phyloP scores from a whole-genome alignment of 2,113 vertebrate species.

The Heterotilapia buettikoferi region DNA sequence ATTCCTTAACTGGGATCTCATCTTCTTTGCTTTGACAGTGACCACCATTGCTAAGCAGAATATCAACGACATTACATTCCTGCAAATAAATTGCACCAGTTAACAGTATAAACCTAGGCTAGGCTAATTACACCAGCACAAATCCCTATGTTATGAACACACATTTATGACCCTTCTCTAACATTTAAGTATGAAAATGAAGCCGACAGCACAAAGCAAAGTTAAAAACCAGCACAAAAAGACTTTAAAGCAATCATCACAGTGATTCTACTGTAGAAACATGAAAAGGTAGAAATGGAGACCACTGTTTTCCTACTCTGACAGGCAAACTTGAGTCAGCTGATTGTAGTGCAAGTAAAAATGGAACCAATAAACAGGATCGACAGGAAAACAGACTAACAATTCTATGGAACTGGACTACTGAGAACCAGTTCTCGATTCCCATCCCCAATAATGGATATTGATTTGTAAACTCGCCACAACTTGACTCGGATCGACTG shows the following conservation, averaged over 20 bases:
- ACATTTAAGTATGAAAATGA: neutral
- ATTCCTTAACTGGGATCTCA: neutral
- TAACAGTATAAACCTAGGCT: neutral
- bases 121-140: neutral
- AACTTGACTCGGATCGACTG: neutral
- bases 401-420: neutral
- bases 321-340: neutral
- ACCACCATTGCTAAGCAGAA: neutral
- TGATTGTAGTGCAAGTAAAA: neutral
- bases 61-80: neutral
- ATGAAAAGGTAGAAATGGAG: neutral
- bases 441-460: neutral
- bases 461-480: neutral
- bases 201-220: neutral
- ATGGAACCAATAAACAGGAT: neutral
- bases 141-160: neutral
- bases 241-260: neutral
- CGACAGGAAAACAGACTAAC: neutral
- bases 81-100: neutral
- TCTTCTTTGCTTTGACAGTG: neutral
- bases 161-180: neutral
- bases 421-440: neutral
- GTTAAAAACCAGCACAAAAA: neutral
- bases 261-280: neutral
- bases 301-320: neutral